Conservation (phyloP, 2,113 vertebrate genomes). For the Rana temporaria region DNA sequence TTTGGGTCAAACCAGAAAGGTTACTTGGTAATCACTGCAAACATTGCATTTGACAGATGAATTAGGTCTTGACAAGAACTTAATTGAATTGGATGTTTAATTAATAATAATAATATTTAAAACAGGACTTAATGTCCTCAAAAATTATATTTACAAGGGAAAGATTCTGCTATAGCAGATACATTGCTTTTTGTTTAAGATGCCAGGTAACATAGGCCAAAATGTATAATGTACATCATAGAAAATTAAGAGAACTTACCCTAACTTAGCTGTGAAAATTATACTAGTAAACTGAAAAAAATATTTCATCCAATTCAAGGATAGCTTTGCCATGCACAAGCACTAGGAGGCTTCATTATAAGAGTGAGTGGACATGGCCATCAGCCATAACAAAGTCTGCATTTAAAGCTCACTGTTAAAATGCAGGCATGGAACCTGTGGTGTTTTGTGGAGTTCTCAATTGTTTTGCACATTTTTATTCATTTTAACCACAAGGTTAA, state of each 20-base stretch:
- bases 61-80: conserved; percentile 11
- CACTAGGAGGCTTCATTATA: too few species aligned
- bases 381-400: too few species aligned
- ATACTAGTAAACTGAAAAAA: neutral
- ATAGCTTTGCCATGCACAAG: too few species aligned
- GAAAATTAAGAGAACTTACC: neutral
- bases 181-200: neutral
- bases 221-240: neutral
- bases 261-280: neutral
- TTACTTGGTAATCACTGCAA: conserved; percentile 22
- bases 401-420: too few species aligned
- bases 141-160: neutral
- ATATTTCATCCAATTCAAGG: neutral
- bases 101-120: neutral
- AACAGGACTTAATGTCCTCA: neutral
- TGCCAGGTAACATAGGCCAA: neutral
- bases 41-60: conserved; percentile 28
- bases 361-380: too few species aligned
- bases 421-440: too few species aligned
- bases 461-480: too few species aligned
- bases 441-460: too few species aligned
- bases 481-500: too few species aligned
- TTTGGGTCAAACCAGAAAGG: conserved; percentile 30
- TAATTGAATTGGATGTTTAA: neutral
- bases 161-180: neutral